Conservation (phyloP, 2,797 vertebrate genomes). For the Alectoris magna region DNA sequence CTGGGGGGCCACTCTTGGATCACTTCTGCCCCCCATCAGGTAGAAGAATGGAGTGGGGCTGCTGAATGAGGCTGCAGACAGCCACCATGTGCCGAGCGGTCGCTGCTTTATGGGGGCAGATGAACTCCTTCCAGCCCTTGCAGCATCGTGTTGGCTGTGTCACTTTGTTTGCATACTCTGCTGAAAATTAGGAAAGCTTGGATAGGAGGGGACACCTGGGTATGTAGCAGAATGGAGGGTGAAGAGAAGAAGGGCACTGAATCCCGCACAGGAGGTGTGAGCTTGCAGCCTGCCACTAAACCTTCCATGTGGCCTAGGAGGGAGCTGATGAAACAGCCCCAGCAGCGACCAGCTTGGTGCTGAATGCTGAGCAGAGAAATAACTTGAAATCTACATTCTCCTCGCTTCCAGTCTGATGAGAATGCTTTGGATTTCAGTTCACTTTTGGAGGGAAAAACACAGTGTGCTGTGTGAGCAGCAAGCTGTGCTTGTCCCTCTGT, state of each 20-base stretch:
- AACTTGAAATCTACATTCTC: background rate
- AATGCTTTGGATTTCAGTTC: background rate
- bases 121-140: conserved; percentile 58
- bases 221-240: background rate
- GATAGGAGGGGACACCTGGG: background rate
- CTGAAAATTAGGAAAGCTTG: background rate
- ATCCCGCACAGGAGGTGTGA: background rate
- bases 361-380: background rate
- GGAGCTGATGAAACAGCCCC: background rate
- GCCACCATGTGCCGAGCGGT: conserved; percentile 87
- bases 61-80: conserved; percentile 74
- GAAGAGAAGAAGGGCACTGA: background rate
- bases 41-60: conserved; percentile 77
- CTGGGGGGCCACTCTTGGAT: conserved; percentile 75
- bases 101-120: conserved; percentile 76
- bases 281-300: background rate
- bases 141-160: background rate
- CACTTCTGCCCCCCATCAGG: conserved; percentile 77
- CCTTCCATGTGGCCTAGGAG: fast-evolving
- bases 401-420: background rate
- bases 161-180: background rate
- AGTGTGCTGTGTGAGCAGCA: background rate
- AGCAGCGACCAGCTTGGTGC: background rate
- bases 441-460: background rate
- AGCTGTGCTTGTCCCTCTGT: background rate